These are phyloP conservation scores for Acanthosepion pharaonis DNA, from an alignment of 2,888 invertebrate genomes.

Conservation along the genomic window DNA sequence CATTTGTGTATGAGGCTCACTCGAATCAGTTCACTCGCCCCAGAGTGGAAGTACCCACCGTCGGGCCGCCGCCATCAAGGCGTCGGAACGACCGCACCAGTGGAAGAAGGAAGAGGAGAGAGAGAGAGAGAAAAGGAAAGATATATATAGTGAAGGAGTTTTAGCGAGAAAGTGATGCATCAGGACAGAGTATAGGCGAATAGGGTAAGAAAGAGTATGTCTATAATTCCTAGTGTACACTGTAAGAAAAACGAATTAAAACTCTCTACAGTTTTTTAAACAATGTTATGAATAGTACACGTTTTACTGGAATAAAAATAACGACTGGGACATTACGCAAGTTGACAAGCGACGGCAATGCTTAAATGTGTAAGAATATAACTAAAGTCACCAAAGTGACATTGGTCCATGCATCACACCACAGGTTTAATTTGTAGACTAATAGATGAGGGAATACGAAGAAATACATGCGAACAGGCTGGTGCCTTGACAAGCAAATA, in stretches of 20 bases:
- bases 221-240: no score
- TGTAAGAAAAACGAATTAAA: no score
- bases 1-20: no score
- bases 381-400: background rate
- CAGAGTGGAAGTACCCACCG: slow-evolving; percentile 22
- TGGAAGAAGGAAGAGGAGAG: background rate
- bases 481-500: no score
- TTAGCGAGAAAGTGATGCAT: background rate
- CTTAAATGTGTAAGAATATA: background rate
- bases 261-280: no score
- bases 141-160: no score
- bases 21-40: background rate
- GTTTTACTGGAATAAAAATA: no score
- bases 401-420: no score
- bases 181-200: background rate
- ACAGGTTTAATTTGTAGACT: background rate
- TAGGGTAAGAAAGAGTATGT: background rate
- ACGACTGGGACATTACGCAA: background rate
- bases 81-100: background rate
- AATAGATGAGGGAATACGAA: background rate
- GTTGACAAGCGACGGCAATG: background rate
- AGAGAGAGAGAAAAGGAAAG: no score
- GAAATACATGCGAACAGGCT: no score
- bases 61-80: background rate
- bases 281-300: no score